Evolutionary conservation across 2,113 vertebrate species (phyloP).

Genomic region (Caranx ignobilis): DNA sequence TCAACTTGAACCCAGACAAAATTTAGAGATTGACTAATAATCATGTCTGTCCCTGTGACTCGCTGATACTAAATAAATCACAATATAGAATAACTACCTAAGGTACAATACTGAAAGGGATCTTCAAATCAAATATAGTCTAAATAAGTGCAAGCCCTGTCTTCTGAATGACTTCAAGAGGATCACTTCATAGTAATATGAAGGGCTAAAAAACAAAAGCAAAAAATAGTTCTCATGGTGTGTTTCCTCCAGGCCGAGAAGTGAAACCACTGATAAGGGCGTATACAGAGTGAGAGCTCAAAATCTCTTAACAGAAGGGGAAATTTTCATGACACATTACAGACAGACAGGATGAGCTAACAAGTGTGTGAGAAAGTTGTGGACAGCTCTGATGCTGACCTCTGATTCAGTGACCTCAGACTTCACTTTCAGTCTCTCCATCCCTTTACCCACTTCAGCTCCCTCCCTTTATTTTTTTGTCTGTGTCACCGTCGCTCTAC

Average conservation of each 20-base stretch:
- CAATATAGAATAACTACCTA: too few species aligned
- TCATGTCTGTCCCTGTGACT: neutral
- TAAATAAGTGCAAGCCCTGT: neutral
- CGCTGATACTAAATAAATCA: neutral
- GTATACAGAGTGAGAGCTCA: neutral
- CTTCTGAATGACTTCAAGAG: neutral
- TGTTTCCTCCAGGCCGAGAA: slow-evolving; percentile 1
- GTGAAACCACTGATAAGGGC: slow-evolving; percentile 29
- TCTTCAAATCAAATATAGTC: neutral
- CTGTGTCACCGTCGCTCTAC: slow-evolving; percentile 13
- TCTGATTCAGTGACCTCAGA: slow-evolving; percentile 24
- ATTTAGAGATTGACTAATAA: neutral
- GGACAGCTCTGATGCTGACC: slow-evolving; percentile 1
- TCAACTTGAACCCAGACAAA: neutral
- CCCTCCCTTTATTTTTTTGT: slow-evolving; percentile 9
- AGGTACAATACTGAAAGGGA: too few species aligned
- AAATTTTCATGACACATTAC: slow-evolving; percentile 25
- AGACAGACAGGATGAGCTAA: slow-evolving; percentile 15
- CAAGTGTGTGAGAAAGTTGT: neutral
- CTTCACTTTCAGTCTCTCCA: neutral
- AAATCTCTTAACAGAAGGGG: neutral
- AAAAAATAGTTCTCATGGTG: neutral
- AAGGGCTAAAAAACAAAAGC: neutral
- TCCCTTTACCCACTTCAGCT: neutral
- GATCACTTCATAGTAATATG: neutral